Conservation (phyloP, 1,140 invertebrate genomes). For the Pseudomyrmex flavicornis region DNA sequence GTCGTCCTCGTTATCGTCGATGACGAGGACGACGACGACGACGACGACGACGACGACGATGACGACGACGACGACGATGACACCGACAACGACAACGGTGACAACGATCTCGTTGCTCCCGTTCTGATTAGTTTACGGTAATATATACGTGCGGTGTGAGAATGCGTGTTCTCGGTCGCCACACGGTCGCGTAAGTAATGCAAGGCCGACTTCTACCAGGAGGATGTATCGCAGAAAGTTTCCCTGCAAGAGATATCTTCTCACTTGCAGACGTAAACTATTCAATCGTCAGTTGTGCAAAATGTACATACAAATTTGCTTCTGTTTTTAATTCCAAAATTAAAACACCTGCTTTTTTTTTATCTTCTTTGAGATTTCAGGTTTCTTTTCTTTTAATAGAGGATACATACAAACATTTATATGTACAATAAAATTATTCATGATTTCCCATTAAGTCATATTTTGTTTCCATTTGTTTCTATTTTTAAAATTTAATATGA, state of each 20-base stretch:
- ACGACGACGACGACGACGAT: neutral
- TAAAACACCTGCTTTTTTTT: neutral
- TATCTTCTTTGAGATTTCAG: neutral
- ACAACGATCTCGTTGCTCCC: neutral
- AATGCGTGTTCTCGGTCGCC: neutral
- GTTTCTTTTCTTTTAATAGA: too few species aligned
- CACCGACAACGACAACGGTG: neutral
- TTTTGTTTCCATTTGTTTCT: too few species aligned
- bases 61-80: neutral
- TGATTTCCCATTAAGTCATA: too few species aligned
- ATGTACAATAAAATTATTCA: too few species aligned
- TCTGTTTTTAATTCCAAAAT: neutral
- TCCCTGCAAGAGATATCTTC: neutral
- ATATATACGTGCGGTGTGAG: neutral
- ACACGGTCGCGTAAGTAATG: neutral
- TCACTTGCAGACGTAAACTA: neutral
- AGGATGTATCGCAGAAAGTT: conserved; percentile 7
- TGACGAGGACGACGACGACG: neutral
- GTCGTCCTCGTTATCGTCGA: neutral
- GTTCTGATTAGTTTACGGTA: neutral
- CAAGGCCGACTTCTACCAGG: neutral
- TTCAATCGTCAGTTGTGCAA: conserved; percentile 24
- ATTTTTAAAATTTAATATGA: too few species aligned
- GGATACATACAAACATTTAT: too few species aligned
- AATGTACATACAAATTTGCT: conserved; percentile 39